Evolutionary conservation across 1,140 invertebrate species (phyloP).

Genomic region (Ceratina australensis): DNA sequence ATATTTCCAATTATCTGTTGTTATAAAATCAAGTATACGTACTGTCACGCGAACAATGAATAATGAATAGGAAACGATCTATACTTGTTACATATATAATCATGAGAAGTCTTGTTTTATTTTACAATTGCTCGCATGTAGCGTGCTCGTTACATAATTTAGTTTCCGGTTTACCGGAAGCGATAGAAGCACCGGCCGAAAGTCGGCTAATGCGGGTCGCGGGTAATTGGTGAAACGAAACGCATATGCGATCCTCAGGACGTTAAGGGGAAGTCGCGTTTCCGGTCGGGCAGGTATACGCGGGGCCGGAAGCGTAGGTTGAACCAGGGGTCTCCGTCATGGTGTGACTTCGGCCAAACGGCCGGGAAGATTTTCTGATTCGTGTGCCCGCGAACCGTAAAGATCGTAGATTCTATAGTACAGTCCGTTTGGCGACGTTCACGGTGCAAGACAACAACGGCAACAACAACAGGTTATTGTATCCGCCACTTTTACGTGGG

Average conservation of each 20-base stretch:
- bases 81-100: no score
- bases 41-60: no score
- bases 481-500: conserved; percentile 26
- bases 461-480: conserved; percentile 33
- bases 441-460: neutral
- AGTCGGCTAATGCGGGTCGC: conserved; percentile 38
- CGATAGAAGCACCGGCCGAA: neutral
- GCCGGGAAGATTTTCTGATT: conserved; percentile 63
- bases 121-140: no score
- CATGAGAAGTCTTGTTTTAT: no score
- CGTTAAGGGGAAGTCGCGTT: conserved; percentile 33
- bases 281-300: conserved; percentile 64
- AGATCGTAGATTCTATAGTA: conserved; percentile 64
- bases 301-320: conserved; percentile 61
- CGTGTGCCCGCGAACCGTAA: conserved; percentile 57
- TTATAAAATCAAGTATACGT: no score
- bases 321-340: conserved; percentile 55
- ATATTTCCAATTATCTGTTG: no score
- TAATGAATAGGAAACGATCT: no score
- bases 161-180: neutral
- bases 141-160: neutral
- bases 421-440: conserved; percentile 21
- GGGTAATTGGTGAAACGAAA: conserved; percentile 28
- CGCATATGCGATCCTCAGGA: conserved; percentile 38
- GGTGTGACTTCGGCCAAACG: conserved; percentile 44